These are phyloP conservation scores for Halcyon senegalensis DNA, from an alignment of 2,113 vertebrate genomes.

Conservation along the genomic window DNA sequence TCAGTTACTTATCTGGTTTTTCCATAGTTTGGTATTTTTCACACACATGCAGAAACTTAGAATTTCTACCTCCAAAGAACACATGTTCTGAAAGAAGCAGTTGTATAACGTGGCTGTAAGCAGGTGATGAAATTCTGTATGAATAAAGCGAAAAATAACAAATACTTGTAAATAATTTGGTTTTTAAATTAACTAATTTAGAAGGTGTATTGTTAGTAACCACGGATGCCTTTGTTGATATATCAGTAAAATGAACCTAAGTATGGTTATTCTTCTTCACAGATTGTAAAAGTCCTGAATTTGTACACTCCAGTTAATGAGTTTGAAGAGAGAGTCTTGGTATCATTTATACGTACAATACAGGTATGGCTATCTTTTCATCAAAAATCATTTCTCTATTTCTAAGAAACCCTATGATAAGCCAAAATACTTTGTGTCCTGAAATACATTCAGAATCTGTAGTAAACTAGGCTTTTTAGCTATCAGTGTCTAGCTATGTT, in stretches of 20 bases:
- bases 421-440: not conserved
- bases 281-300: constrained; percentile 99
- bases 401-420: not conserved
- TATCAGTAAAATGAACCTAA: not conserved
- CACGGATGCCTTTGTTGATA: not conserved
- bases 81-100: not conserved
- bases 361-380: constrained; percentile 80
- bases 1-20: not conserved
- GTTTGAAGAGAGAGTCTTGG: constrained; percentile 96
- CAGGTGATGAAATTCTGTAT: not conserved
- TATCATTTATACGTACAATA: constrained; percentile 96
- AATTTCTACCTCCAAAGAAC: not conserved
- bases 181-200: not conserved
- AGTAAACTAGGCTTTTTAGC: not conserved
- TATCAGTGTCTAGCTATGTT: not conserved
- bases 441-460: not conserved
- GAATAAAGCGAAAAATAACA: not conserved
- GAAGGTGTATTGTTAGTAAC: not conserved
- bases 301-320: constrained; percentile 98
- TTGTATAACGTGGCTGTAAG: not conserved
- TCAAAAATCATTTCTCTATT: not conserved
- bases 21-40: not conserved
- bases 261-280: constrained; percentile 29
- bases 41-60: not conserved
- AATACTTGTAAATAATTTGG: not conserved